Evolutionary conservation across 2,113 vertebrate species (phyloP).

Genomic region (Tinamus guttatus): DNA sequence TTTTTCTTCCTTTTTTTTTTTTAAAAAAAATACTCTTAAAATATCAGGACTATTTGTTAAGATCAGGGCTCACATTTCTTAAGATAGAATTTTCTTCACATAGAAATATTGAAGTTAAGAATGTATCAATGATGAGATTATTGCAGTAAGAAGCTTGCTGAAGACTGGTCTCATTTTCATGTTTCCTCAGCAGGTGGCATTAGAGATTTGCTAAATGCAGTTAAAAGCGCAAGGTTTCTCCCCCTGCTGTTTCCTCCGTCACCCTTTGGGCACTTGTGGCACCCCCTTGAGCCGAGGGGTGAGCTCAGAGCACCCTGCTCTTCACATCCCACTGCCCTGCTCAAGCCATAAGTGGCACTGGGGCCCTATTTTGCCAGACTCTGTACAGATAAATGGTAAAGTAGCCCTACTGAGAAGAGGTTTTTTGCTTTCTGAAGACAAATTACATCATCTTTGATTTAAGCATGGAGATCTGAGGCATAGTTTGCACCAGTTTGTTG

Average conservation of each 20-base stretch:
- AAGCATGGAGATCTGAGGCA: not conserved
- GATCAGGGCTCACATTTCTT: not conserved
- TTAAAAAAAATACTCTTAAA: not conserved
- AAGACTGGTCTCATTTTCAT: not conserved
- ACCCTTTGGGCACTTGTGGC: not conserved
- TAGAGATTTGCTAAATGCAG: not conserved
- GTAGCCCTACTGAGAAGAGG: not conserved
- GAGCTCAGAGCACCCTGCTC: not conserved
- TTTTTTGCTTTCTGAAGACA: not conserved
- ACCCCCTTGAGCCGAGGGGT: not conserved
- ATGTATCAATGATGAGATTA: not conserved
- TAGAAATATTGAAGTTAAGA: too few relatives aligned
- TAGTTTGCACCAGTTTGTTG: not conserved
- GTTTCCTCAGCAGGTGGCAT: slow-evolving; percentile 28
- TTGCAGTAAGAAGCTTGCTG: not conserved
- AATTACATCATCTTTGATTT: not conserved
- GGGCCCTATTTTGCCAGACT: not conserved
- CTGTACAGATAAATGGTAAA: not conserved
- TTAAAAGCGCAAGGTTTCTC: accelerated
- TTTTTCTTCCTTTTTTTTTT: too few relatives aligned
- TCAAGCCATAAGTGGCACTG: not conserved
- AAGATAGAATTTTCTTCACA: too few relatives aligned
- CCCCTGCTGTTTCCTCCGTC: not conserved
- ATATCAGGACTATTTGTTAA: not conserved
- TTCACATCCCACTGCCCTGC: not conserved